Evolutionary conservation across 2,888 invertebrate species (phyloP).

Genomic region (Drosophila diplacantha): DNA sequence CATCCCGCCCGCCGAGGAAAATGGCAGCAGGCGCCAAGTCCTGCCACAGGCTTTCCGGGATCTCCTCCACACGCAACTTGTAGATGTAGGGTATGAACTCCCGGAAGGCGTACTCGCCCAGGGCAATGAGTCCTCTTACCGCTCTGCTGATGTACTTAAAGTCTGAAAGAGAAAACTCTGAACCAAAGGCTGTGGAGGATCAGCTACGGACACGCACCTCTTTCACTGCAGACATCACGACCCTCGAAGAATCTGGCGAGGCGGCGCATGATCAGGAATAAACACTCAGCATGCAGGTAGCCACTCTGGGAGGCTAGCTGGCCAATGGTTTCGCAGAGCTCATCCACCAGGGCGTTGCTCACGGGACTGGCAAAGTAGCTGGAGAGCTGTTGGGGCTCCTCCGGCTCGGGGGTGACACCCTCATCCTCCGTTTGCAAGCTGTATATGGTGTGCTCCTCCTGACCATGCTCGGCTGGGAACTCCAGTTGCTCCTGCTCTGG

Average conservation of each 20-base stretch:
- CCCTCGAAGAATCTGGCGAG: conserved; percentile 72
- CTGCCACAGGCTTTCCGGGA: conserved; percentile 70
- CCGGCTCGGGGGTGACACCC: conserved; percentile 44
- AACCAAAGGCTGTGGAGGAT: not conserved
- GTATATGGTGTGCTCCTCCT: conserved; percentile 67
- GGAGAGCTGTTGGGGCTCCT: conserved; percentile 59
- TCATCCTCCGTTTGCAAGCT: conserved; percentile 71
- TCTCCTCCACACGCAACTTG: conserved; percentile 64
- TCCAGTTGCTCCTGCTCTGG: conserved; percentile 16
- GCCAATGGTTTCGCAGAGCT: conserved; percentile 75
- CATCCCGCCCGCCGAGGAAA: conserved; percentile 73
- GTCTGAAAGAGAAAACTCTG: conserved; percentile 56
- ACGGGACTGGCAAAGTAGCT: conserved; percentile 73
- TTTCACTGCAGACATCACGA: conserved; percentile 60
- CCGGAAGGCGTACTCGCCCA: conserved; percentile 77
- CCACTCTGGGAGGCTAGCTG: conserved; percentile 72
- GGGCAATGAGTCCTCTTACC: conserved; percentile 69
- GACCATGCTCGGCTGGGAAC: conserved; percentile 29
- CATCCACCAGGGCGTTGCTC: conserved; percentile 63
- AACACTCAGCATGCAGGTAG: conserved; percentile 75
- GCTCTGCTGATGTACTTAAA: conserved; percentile 74
- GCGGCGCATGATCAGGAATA: conserved; percentile 70
- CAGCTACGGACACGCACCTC: conserved; percentile 50
- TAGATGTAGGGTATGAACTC: conserved; percentile 76
- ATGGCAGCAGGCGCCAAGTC: conserved; percentile 73